phyloP scores from a whole-genome alignment of 2,888 invertebrate species.

The Plagodis pulveraria region DNA sequence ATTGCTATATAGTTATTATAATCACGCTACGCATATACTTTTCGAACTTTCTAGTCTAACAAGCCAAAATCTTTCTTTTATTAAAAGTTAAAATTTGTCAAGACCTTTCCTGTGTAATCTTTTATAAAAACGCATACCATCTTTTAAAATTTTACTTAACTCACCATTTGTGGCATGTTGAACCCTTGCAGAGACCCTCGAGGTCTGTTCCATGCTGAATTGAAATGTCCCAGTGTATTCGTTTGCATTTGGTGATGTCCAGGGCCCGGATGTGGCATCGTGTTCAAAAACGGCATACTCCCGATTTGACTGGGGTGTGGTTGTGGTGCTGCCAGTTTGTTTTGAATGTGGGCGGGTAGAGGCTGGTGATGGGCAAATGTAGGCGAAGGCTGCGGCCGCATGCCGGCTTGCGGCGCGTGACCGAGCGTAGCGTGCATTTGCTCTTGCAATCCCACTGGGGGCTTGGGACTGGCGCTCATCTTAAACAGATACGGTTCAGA shows the following conservation, averaged over 20 bases:
- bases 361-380: slow-evolving; percentile 24
- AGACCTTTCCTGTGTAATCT: no score
- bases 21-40: no score
- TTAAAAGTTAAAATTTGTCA: no score
- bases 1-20: no score
- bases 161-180: slow-evolving; percentile 66
- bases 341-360: slow-evolving; percentile 54
- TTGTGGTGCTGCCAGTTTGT: slow-evolving; percentile 42
- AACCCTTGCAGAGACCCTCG: slow-evolving; percentile 65
- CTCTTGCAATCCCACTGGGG: slow-evolving; percentile 50
- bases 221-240: slow-evolving; percentile 59
- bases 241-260: slow-evolving; percentile 47
- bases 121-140: no score
- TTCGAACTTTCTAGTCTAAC: no score
- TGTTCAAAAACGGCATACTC: slow-evolving; percentile 70
- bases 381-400: slow-evolving; percentile 24
- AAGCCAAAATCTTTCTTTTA: no score
- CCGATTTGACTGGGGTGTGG: slow-evolving; percentile 56
- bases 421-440: slow-evolving; percentile 62
- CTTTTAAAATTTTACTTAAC: background rate
- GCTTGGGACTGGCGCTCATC: slow-evolving; percentile 68
- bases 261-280: slow-evolving; percentile 51
- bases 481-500: slow-evolving; percentile 8
- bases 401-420: slow-evolving; percentile 36
- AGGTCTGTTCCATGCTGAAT: slow-evolving; percentile 64